These are phyloP conservation scores for Poeciliopsis presidionis DNA, from an alignment of 2,797 vertebrate species.

Conservation along the genomic window DNA sequence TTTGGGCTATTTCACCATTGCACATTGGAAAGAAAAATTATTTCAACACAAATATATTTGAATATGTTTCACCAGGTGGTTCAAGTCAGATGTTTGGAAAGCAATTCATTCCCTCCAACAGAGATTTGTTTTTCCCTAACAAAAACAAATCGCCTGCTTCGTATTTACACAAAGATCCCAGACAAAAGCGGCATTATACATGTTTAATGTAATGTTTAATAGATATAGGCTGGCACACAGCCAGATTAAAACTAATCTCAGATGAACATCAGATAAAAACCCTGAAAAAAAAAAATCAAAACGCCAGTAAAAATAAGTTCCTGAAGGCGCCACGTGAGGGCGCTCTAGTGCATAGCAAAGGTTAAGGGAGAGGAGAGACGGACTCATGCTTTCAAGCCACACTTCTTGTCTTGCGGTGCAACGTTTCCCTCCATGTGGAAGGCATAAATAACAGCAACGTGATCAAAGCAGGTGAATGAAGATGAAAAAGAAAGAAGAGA, in stretches of 20 bases:
- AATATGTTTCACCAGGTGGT: not conserved
- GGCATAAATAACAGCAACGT: not conserved
- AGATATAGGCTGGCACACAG: not conserved
- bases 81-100: not conserved
- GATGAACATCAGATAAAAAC: not conserved
- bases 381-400: not conserved
- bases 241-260: not conserved
- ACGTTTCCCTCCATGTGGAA: not conserved
- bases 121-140: not conserved
- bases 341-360: conserved; percentile 1
- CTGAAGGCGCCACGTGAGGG: conserved; percentile 23
- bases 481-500: not conserved
- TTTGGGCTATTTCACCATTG: not conserved
- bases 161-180: not conserved
- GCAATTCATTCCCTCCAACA: not conserved
- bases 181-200: not conserved
- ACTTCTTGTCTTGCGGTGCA: not conserved
- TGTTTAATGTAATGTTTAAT: not conserved
- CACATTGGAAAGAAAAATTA: not conserved
- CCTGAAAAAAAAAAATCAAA: not conserved
- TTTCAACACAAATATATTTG: not conserved
- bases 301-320: not conserved
- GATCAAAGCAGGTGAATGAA: conserved; percentile 4
- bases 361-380: not conserved
- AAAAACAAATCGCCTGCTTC: not conserved